phyloP scores from a whole-genome alignment of 1,140 invertebrate species.

The Sycophaga agraensis region DNA sequence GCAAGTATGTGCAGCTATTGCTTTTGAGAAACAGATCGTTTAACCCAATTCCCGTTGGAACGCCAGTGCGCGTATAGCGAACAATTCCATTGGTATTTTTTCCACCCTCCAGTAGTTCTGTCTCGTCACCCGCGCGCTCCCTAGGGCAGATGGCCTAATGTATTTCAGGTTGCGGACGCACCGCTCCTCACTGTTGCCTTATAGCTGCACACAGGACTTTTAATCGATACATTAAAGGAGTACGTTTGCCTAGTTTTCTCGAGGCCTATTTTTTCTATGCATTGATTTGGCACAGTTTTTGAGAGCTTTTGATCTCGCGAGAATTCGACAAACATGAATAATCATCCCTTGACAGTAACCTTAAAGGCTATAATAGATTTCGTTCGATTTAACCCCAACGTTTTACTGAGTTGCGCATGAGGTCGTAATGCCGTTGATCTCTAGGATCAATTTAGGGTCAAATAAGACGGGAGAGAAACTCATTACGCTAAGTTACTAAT shows the following conservation, averaged over 20 bases:
- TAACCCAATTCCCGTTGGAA: conserved; percentile 9
- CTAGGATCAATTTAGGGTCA: no score
- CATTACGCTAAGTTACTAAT: no score
- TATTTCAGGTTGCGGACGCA: neutral
- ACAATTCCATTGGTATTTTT: no score
- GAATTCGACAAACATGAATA: neutral
- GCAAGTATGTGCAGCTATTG: neutral
- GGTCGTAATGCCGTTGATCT: conserved; percentile 10
- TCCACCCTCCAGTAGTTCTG: no score
- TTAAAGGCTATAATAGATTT: conserved; percentile 3
- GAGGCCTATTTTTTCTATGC: neutral
- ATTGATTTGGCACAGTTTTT: neutral
- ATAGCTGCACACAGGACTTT: neutral
- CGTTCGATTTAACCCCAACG: neutral
- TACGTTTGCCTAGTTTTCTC: neutral
- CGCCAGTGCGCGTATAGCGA: neutral
- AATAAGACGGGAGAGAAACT: no score
- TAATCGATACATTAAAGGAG: conserved; percentile 26
- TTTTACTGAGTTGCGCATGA: conserved; percentile 17
- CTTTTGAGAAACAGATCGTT: conserved; percentile 17
- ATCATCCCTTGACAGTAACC: conserved; percentile 13
- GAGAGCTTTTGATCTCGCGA: neutral
- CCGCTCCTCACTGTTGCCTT: neutral
- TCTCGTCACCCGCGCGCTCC: neutral
- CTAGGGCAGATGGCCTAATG: neutral